Evolutionary conservation across 2,888 invertebrate species (phyloP), one percentile per base, ranked within the genome.

Genomic region (Amphipyra tragopoginis): DNA sequence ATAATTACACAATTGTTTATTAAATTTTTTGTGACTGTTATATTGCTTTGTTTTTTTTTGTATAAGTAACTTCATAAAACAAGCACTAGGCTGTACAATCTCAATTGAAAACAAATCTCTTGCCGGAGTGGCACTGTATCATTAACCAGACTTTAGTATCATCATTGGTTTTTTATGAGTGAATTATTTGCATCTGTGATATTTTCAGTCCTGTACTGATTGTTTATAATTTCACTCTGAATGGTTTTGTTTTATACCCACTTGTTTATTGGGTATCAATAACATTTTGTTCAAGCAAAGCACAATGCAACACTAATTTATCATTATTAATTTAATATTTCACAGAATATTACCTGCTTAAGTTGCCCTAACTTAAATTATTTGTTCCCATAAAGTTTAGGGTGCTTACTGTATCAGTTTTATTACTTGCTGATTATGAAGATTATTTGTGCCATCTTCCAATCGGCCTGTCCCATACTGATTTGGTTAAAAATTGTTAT

Each of bases 161-260:
- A 57, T 29, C 55, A 60, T 66, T 60, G 47, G 64, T 75, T 72
- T 71, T 65, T 69, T 67, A 63, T 38, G 79, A 82, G 86, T 83
- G 84, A 83, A 84, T 88, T 88, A 84, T 89, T 86, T 87, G 89
- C 89, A 90, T 89, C 93, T 94, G 94, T 94, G 94, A 94, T 94
- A 94, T 91, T 91, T 85, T 88, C 90, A 92, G 92, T 93, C 85
- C 83, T 48, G 79, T 89, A 83, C 92, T 93, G 91, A 89, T 84
- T 89, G 90, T 87, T 86, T 75, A 85, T 88, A 85, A 84, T 82
- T 86, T 91, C 89, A 88, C 89, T 89, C 81, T 51, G n/a, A n/a
- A n/a, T n/a, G 48, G 50, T 72, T 72, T 72, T 70, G 50, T 69
- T 70, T 69, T 64, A 43, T 58, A 77, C 55, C 70, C 61, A 51